A percentile compares a stretch with the other conserved stretches of the same genome.
phyloP scores from a whole-genome alignment of 1,140 invertebrate genomes.

The Saxidomus purpurata region DNA sequence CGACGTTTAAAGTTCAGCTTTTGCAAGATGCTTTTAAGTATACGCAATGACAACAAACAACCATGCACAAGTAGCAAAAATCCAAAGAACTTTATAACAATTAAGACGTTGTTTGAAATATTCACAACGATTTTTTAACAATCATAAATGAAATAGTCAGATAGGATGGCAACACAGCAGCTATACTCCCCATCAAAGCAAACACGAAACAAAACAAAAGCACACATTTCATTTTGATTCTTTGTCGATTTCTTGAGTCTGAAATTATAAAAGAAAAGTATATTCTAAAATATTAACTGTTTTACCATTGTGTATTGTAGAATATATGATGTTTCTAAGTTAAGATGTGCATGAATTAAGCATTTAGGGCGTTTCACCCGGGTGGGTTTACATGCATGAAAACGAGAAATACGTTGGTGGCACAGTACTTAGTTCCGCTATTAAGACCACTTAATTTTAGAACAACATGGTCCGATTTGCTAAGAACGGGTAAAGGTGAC shows the following conservation, averaged over 20 bases:
- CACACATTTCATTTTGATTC: conserved; percentile 26
- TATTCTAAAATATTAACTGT: not conserved
- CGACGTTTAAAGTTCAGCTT: conserved; percentile 15
- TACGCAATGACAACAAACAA: conserved; percentile 7
- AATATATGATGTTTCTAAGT: not conserved
- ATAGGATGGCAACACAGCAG: conserved; percentile 14
- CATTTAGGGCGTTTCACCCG: too few species aligned
- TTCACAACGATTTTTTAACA: conserved; percentile 44
- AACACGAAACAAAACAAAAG: not conserved
- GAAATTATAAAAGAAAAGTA: too few species aligned
- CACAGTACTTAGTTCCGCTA: too few species aligned
- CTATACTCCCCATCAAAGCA: not conserved
- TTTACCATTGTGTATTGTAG: not conserved
- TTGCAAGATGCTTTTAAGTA: conserved; percentile 23
- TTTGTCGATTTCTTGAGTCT: too few species aligned
- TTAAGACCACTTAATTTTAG: too few species aligned
- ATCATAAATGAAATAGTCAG: conserved; percentile 12
- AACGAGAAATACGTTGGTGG: too few species aligned
- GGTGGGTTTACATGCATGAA: too few species aligned
- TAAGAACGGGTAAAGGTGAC: too few species aligned
- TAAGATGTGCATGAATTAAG: too few species aligned
- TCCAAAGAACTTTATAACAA: conserved; percentile 7
- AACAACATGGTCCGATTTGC: too few species aligned
- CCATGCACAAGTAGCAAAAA: conserved; percentile 19
- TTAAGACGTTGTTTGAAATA: conserved; percentile 43